Evolutionary conservation across 2,113 vertebrate genomes (phyloP).

Genomic region (Collichthys lucidus): DNA sequence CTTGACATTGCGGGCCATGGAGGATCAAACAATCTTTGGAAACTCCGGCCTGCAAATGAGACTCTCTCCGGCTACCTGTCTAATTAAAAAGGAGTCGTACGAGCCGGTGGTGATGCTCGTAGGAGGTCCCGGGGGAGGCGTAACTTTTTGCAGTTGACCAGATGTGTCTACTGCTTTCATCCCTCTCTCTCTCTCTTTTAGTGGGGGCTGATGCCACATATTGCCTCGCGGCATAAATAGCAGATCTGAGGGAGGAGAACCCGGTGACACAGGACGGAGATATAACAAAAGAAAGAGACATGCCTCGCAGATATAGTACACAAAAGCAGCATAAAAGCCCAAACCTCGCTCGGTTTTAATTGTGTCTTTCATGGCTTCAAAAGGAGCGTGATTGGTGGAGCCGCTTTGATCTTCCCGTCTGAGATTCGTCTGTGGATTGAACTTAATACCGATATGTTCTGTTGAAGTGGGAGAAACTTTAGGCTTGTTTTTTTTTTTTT

Average conservation of each 20-base stretch:
- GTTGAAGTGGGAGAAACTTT: conserved; percentile 1
- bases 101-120: neutral
- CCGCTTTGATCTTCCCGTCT: conserved; percentile 34
- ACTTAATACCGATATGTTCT: neutral
- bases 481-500: neutral
- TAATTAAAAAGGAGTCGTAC: conserved; percentile 40
- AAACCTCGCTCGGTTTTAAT: conserved; percentile 21
- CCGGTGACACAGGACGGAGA: conserved; percentile 17
- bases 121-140: conserved; percentile 37
- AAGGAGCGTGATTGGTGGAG: neutral
- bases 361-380: conserved; percentile 40
- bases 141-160: conserved; percentile 46
- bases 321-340: neutral
- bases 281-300: neutral
- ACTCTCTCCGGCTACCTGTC: conserved; percentile 33
- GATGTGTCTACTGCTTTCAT: conserved; percentile 55
- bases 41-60: conserved; percentile 39
- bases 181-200: neutral
- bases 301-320: conserved; percentile 1
- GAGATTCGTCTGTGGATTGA: neutral
- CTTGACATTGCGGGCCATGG: conserved; percentile 18
- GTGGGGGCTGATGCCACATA: conserved; percentile 7
- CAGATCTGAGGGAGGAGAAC: conserved; percentile 24
- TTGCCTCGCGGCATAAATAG: conserved; percentile 22
- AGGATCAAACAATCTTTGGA: conserved; percentile 37